Base-by-base conservation (phyloP, 1,140 invertebrate species). In the Adelges cooleyi region DNA sequence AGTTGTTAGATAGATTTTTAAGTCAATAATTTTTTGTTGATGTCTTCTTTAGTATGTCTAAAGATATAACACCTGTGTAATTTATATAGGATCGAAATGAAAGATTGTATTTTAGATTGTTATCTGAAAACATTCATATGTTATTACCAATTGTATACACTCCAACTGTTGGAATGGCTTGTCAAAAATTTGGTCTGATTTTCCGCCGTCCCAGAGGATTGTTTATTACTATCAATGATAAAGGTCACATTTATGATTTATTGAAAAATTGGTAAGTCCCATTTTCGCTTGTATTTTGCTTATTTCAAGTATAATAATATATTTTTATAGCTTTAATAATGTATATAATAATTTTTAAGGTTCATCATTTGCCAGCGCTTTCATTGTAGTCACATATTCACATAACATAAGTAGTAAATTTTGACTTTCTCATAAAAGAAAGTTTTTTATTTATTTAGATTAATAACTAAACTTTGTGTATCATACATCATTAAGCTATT, bases 91-190 rank as follows among this genome's bases (percentile, higher is more conserved):
- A 97, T 75, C 84, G 92, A 75, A 97, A 98, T 76, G 92, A 97
- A 77, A 85, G 90, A 70, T 80, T 99, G 54, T 99, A 98, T 78
- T 99, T 95, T 78, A 83, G 90, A 68, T 81, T 98, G 25, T 74
- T 99, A 18, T 84, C 86, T 52, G 91, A 98, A 77, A 91, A 99
- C 76, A 86, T 96, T 65, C 89, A 95, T 73, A 83, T 90, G 71
- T 85, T 96, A 78, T 93, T 99, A 88, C 96, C 96, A 0, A 90
- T 98, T 72, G 91, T 98, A 3, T 99, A 99, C 75, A 98, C 95
- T 0, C 95, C 96, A 1, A 96, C 93, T 6, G 96, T 99, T 11
- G 96, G 96, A 0, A 78, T 91, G 69, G 95, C 95, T 0, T 99
- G 96, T 75, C 94, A 97, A 77, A 90, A 95, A 71, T 99, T 95